A percentile compares a stretch with the other conserved stretches of the same genome.
phyloP scores from a whole-genome alignment of 2,113 vertebrate species.

The Sander vitreus region DNA sequence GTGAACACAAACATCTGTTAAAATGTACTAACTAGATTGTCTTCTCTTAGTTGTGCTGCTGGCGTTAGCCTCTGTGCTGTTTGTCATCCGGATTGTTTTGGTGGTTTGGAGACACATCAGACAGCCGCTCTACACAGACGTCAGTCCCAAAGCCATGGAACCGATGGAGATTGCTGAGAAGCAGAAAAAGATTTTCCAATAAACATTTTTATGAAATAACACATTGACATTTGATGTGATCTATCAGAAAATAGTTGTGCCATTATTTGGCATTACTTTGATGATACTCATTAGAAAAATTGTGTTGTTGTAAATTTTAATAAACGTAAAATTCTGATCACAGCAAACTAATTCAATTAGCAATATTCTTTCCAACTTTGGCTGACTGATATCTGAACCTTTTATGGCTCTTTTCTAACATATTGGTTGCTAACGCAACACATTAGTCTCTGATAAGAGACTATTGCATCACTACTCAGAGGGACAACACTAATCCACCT shows the following conservation, averaged over 20 bases:
- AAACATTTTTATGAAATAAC: not conserved
- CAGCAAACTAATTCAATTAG: not conserved
- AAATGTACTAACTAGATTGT: not conserved
- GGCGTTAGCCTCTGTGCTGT: constrained; percentile 61
- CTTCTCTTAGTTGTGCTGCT: constrained; percentile 71
- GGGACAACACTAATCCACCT: not conserved
- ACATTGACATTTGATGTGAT: not conserved
- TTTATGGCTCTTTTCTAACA: constrained; percentile 29
- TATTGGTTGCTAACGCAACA: not conserved
- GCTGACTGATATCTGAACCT: constrained; percentile 37
- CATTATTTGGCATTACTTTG: not conserved
- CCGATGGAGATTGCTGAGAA: constrained; percentile 62
- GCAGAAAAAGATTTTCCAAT: constrained; percentile 72
- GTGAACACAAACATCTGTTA: not conserved
- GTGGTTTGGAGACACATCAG: constrained; percentile 80
- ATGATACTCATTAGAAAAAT: not conserved
- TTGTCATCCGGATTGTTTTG: constrained; percentile 64
- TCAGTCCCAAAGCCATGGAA: constrained; percentile 44
- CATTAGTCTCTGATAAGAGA: constrained; percentile 25
- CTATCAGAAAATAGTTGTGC: not conserved
- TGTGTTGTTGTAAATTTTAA: not conserved
- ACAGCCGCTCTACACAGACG: constrained; percentile 67
- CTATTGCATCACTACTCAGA: not conserved
- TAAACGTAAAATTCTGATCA: not conserved
- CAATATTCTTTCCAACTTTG: constrained; percentile 25